Percentiles rank a stretch among this genome's conserved stretches.
Conservation (phyloP, 2,888 invertebrate genomes). For the Boloria euphrosyne region DNA sequence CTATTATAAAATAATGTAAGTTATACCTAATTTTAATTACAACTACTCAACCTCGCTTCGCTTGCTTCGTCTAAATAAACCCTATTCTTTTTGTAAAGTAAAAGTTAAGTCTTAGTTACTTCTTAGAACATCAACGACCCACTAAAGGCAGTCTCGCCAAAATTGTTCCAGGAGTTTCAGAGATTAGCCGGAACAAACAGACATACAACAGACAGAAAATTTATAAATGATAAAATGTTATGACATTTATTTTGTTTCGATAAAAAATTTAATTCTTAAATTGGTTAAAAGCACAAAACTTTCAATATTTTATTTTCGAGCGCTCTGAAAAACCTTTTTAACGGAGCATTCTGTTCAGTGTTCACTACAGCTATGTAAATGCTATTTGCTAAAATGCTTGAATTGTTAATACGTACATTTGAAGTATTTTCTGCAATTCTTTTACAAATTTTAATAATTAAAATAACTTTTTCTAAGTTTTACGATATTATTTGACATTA, state of each 20-base stretch:
- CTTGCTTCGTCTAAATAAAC: no score
- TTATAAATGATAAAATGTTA: neutral
- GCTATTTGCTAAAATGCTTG: neutral
- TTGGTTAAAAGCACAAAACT: neutral
- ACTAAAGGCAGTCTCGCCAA: no score
- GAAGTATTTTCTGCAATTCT: neutral
- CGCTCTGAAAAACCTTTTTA: conserved; percentile 7
- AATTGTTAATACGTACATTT: neutral
- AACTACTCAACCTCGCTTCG: no score
- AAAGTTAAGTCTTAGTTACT: no score
- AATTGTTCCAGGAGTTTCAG: neutral
- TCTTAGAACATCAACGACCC: no score
- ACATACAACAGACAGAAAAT: neutral
- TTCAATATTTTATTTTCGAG: conserved; percentile 14
- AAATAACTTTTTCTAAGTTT: no score
- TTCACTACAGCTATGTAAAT: conserved; percentile 9
- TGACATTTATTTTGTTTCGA: neutral
- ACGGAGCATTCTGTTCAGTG: conserved; percentile 3
- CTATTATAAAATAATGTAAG: no score
- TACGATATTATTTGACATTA: no score
- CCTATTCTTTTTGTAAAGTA: no score
- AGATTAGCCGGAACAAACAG: neutral
- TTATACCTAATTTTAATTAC: no score
- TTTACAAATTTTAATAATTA: no score
- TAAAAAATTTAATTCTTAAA: neutral